Percentiles rank a stretch among this genome's conserved stretches.
Evolutionary conservation across 2,888 invertebrate species (phyloP).

Genomic region (Catocala nupta): DNA sequence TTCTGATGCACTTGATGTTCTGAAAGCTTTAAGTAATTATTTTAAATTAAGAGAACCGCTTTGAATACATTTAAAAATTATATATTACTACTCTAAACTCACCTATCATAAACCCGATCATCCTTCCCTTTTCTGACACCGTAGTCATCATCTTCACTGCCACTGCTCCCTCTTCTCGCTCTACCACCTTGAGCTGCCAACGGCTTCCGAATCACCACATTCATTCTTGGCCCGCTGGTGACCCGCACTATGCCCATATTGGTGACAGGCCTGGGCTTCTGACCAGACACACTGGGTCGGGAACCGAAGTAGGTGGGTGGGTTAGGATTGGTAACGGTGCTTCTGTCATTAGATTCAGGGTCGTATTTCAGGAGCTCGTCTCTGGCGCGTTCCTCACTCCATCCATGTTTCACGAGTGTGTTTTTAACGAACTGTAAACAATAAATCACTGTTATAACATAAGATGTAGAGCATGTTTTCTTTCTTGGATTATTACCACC

Average conservation of each 20-base stretch:
- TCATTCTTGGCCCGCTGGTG: slow-evolving; percentile 59
- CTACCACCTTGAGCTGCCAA: slow-evolving; percentile 74
- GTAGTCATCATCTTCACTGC: slow-evolving; percentile 88
- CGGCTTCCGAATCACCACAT: slow-evolving; percentile 59
- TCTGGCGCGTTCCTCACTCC: slow-evolving; percentile 87
- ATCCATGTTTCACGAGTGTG: slow-evolving; percentile 83
- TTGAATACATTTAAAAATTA: no score
- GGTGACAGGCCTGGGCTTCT: slow-evolving; percentile 54
- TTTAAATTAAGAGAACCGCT: no score
- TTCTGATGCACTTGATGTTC: no score
- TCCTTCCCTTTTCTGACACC: slow-evolving; percentile 88
- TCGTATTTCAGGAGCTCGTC: slow-evolving; percentile 84
- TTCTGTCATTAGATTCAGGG: slow-evolving; percentile 76
- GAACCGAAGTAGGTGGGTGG: slow-evolving; percentile 54
- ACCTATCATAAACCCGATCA: slow-evolving; percentile 90
- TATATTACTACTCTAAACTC: slow-evolving; percentile 34
- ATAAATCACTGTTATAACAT: neutral
- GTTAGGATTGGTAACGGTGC: slow-evolving; percentile 29
- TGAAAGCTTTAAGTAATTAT: no score
- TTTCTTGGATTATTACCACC: no score
- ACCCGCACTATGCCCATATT: slow-evolving; percentile 61
- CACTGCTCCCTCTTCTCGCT: slow-evolving; percentile 81
- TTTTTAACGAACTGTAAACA: slow-evolving; percentile 84
- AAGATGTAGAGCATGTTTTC: no score
- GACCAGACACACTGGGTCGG: slow-evolving; percentile 67